phyloP scores from a whole-genome alignment of 2,888 invertebrate species.

The Diarsia brunnea region DNA sequence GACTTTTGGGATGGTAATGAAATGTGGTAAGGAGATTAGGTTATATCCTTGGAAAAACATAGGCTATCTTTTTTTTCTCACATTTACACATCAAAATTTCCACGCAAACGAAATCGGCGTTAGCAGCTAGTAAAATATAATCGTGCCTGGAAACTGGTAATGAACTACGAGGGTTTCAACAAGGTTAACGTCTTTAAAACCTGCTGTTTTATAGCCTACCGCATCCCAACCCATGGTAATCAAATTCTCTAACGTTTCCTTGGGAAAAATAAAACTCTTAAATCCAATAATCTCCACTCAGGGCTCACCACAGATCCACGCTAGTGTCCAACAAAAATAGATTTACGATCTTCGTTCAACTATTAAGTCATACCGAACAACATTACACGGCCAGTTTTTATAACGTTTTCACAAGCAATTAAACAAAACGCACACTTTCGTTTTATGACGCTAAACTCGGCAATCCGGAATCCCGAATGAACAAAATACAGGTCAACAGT shows the following conservation, averaged over 20 bases:
- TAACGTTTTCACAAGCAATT: constrained; percentile 71
- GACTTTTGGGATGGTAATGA: no score
- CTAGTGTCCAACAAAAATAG: constrained; percentile 48
- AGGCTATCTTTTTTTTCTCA: no score
- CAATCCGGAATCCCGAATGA: constrained; percentile 50
- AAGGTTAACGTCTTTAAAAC: constrained; percentile 12
- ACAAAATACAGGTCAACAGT: constrained; percentile 61
- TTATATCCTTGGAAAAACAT: no score
- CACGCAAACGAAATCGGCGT: no score
- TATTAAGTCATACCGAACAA: constrained; percentile 56
- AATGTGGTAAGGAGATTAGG: no score
- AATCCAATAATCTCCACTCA: constrained; percentile 30
- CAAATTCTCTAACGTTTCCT: not conserved
- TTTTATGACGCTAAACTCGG: constrained; percentile 61
- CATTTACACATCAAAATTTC: no score
- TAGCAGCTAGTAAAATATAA: not conserved
- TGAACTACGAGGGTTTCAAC: not conserved
- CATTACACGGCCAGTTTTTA: constrained; percentile 55
- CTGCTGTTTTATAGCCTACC: constrained; percentile 6
- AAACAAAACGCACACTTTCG: constrained; percentile 72
- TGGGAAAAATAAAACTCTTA: constrained; percentile 19
- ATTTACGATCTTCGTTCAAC: constrained; percentile 51
- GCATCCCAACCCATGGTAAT: not conserved
- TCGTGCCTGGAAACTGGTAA: not conserved
- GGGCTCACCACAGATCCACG: constrained; percentile 33